These are phyloP conservation scores for Dermochelys coriacea DNA, from an alignment of 2,797 vertebrate species.

Conservation along the genomic window DNA sequence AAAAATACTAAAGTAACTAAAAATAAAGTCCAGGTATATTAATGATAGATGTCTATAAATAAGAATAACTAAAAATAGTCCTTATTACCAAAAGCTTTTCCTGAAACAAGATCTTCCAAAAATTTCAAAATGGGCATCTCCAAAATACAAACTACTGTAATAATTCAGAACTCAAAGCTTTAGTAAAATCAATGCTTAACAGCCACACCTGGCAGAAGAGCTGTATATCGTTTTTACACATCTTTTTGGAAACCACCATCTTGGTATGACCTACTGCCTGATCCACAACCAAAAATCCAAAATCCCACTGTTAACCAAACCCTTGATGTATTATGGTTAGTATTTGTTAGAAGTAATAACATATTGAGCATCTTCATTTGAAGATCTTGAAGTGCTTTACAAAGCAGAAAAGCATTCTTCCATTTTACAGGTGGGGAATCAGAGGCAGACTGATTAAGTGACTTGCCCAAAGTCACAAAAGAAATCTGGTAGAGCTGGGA, in stretches of 20 bases:
- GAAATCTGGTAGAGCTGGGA: not conserved
- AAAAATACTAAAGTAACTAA: not conserved
- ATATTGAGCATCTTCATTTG: not conserved
- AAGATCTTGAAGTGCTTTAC: not conserved
- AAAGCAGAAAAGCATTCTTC: not conserved
- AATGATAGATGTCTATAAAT: not conserved
- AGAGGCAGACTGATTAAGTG: not conserved
- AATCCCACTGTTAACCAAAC: not conserved
- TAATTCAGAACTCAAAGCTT: not conserved
- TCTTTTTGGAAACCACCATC: not conserved
- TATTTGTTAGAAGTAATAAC: not conserved
- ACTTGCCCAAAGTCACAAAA: not conserved
- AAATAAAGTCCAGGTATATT: not conserved
- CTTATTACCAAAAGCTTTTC: not conserved
- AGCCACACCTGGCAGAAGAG: not conserved
- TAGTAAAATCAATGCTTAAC: not conserved
- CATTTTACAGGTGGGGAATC: not conserved
- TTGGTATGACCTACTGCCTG: not conserved
- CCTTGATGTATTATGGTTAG: not conserved
- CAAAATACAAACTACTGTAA: not conserved
- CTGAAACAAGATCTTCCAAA: not conserved
- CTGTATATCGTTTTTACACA: not conserved
- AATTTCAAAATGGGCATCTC: not conserved
- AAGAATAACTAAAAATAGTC: not conserved
- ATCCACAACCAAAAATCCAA: not conserved